phyloP scores from a whole-genome alignment of 1,140 invertebrate genomes.

The Ganaspis sp. region DNA sequence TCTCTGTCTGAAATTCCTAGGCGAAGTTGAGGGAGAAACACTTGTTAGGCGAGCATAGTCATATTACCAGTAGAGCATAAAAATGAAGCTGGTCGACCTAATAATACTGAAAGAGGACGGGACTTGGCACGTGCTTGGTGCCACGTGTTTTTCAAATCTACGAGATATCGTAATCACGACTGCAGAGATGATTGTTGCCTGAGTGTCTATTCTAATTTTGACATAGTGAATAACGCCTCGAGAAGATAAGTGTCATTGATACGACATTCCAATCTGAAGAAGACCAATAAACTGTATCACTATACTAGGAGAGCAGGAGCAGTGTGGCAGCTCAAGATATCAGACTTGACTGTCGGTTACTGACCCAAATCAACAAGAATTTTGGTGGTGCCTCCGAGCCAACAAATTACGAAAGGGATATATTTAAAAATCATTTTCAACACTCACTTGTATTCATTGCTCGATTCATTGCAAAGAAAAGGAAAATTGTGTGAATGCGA shows the following conservation, averaged over 20 bases:
- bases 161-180: not conserved
- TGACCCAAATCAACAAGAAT: conserved; percentile 28
- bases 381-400: conserved; percentile 34
- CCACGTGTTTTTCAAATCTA: not conserved
- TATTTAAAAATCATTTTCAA: too few species aligned
- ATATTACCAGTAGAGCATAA: conserved; percentile 59
- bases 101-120: not conserved
- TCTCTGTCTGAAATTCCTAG: too few species aligned
- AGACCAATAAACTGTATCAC: conserved; percentile 74
- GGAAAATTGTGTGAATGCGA: too few species aligned
- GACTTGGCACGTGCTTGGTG: not conserved
- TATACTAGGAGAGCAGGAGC: conserved; percentile 65
- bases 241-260: conserved; percentile 55
- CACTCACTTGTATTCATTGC: too few species aligned
- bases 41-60: conserved; percentile 62
- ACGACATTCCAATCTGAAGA: conserved; percentile 68
- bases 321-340: conserved; percentile 12
- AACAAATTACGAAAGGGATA: not conserved
- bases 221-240: not conserved
- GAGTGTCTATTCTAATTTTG: not conserved
- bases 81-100: conserved; percentile 57
- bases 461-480: too few species aligned
- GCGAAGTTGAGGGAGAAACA: conserved; percentile 28
- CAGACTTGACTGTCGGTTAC: not conserved
- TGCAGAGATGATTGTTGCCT: not conserved